phyloP scores from a whole-genome alignment of 2,113 vertebrate genomes.

The Eudorcas thomsonii region DNA sequence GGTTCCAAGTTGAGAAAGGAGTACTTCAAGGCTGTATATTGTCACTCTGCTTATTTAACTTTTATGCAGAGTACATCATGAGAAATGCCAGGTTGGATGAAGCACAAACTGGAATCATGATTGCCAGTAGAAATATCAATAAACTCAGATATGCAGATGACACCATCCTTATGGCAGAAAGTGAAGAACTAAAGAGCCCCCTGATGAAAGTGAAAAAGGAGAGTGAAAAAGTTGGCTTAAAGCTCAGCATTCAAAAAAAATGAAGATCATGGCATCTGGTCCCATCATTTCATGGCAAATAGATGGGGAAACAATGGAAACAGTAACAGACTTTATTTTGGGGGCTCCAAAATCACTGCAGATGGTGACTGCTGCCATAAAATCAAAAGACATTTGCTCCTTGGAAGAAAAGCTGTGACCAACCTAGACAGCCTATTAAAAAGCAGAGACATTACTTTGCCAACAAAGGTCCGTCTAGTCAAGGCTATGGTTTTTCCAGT shows the following conservation, averaged over 20 bases:
- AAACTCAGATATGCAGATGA: neutral
- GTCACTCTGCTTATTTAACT: neutral
- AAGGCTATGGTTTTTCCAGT: neutral
- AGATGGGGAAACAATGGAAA: neutral
- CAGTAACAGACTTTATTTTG: neutral
- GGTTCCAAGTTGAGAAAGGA: neutral
- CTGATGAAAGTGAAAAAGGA: neutral
- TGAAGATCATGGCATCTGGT: rapidly evolving
- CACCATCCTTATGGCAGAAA: neutral
- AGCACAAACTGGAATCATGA: neutral
- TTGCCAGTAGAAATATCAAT: neutral
- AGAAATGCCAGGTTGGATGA: neutral
- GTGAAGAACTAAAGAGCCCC: neutral
- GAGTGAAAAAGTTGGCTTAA: neutral
- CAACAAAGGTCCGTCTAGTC: neutral
- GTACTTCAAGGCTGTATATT: neutral
- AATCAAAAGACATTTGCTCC: neutral
- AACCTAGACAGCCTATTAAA: neutral
- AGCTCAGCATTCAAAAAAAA: neutral
- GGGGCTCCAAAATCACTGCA: neutral
- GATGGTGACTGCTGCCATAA: neutral
- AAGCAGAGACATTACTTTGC: neutral
- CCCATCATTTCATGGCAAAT: neutral
- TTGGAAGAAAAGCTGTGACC: neutral
- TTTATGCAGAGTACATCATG: neutral